Evolutionary conservation across 2,888 invertebrate genomes (phyloP).

Genomic region (Eupithecia subfuscata): DNA sequence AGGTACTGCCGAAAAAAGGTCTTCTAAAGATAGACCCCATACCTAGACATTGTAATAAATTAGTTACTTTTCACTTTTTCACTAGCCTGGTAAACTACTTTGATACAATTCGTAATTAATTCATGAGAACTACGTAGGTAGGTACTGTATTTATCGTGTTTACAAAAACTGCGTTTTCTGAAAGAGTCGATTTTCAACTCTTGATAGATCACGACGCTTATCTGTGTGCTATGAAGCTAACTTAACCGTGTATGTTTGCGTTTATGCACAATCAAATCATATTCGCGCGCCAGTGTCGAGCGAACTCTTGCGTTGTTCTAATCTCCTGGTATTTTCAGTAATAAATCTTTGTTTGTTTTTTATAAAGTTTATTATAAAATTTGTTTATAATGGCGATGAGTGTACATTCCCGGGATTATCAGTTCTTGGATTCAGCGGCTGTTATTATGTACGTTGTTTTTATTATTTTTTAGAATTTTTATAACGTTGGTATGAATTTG

Average conservation of each 20-base stretch:
- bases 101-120: background rate
- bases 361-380: background rate
- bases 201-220: background rate
- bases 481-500: background rate
- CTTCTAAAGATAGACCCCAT: no score
- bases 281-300: constrained; percentile 55
- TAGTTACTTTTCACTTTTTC: background rate
- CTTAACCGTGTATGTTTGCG: constrained; percentile 19
- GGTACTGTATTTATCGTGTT: background rate
- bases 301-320: constrained; percentile 50
- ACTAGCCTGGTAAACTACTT: background rate
- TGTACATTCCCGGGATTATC: constrained; percentile 49
- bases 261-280: constrained; percentile 33
- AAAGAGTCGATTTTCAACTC: background rate
- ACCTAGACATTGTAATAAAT: background rate
- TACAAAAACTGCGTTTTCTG: background rate
- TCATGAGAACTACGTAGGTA: background rate
- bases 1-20: no score
- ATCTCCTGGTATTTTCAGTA: constrained; percentile 49
- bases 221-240: background rate
- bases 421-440: constrained; percentile 45
- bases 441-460: constrained; percentile 55
- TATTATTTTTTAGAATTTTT: constrained; percentile 25
- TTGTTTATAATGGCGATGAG: constrained; percentile 52
- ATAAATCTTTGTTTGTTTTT: constrained; percentile 5